Evolutionary conservation across 2,113 vertebrate species (phyloP), one percentile per base, ranked within the genome.

Genomic region (Caranx melampygus): DNA sequence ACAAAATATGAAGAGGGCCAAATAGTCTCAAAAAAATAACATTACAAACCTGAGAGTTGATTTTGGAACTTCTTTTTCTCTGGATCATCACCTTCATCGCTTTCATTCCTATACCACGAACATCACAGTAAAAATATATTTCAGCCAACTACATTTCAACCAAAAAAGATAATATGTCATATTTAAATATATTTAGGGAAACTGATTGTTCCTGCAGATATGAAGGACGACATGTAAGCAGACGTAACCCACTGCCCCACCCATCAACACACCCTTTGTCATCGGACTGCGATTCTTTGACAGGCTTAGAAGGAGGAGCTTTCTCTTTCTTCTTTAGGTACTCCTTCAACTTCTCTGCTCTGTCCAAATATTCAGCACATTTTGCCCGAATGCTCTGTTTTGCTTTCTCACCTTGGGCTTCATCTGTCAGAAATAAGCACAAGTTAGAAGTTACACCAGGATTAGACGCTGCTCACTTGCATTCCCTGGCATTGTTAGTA

Each of bases 31-130:
- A 20, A n/a, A 18, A 55, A 49, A 33, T 4, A 45, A 55, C 26
- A 9, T 62, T 14, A 80, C 88, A 67, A 80, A 99, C 98, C 98
- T 95, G 98, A 97, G 83, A 99, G 97, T 72, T 99, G 98, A 91
- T 96, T 98, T 90, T 99, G 97, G 67, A 99, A 95, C 84, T 99
- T 99, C 95, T 97, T 99, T 94, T 98, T 99, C 89, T 99, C 98
- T 71, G 97, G 96, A 82, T 99, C 94, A 70, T 95, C 97, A 81
- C 97, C 98, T 8, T 97, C 97, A 93, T 99, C 98, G 70, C 97
- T 99, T 69, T 99, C 98, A 94, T 97, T 98, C 90, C 98, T 99
- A 82, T 77, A 92, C 66, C 78, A 88, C 26, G 85, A 67, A 55
- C 8, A 82, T 11, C 59, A 21, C 21, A 35, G 34, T 61, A 47